Conservation (phyloP, 1,140 invertebrate species). For the Ridgeia piscesae region DNA sequence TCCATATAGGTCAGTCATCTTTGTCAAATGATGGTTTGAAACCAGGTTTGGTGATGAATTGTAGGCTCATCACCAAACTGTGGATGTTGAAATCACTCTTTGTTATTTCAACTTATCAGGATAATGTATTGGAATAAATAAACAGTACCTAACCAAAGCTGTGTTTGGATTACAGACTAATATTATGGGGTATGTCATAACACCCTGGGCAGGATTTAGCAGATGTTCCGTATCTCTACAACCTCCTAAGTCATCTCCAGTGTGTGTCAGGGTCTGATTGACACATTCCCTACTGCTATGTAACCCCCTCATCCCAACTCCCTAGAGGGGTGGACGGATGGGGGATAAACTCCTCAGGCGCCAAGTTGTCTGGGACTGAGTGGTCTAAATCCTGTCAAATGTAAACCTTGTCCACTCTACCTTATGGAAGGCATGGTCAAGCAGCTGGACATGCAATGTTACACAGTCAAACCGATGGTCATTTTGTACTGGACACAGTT, state of each 20-base stretch:
- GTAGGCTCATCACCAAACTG: background rate
- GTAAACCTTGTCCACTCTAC: background rate
- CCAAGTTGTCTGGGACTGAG: background rate
- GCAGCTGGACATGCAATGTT: background rate
- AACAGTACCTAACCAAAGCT: background rate
- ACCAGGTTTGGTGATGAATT: background rate
- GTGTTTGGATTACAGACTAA: background rate
- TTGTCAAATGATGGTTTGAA: background rate
- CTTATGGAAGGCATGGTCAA: background rate
- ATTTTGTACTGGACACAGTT: background rate
- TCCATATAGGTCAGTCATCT: background rate
- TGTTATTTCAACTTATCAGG: background rate
- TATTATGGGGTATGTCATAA: background rate
- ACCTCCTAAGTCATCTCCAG: no score
- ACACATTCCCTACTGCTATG: background rate
- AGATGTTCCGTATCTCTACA: background rate
- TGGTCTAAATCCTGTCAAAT: background rate
- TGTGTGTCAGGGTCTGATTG: background rate
- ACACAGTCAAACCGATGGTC: background rate
- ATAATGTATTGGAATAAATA: background rate
- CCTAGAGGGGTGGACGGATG: background rate
- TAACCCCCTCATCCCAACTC: background rate
- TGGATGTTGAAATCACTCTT: background rate
- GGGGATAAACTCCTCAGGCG: background rate
- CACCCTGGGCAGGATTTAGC: background rate